phyloP scores from a whole-genome alignment of 2,797 vertebrate species.

The Acrossocheilus fasciatus region DNA sequence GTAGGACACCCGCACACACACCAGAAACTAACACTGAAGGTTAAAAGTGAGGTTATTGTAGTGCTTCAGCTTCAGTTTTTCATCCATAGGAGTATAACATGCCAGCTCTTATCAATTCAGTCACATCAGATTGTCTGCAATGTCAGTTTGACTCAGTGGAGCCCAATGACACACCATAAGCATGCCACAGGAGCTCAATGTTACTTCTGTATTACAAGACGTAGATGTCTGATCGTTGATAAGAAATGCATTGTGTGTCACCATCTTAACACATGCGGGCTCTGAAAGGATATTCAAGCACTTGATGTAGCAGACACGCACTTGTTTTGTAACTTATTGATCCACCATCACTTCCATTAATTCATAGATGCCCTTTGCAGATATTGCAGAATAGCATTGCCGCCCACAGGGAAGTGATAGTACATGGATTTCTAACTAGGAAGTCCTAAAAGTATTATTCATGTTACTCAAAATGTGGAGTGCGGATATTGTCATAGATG shows the following conservation, averaged over 20 bases:
- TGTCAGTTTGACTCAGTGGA: constrained; percentile 22
- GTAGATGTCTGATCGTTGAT: constrained; percentile 58
- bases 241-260: constrained; percentile 69
- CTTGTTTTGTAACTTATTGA: constrained; percentile 73
- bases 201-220: constrained; percentile 48
- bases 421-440: constrained; percentile 14
- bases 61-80: background rate
- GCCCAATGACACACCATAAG: constrained; percentile 56
- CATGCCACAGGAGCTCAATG: constrained; percentile 17
- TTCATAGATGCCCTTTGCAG: constrained; percentile 73
- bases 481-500: background rate
- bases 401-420: background rate
- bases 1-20: constrained; percentile 76
- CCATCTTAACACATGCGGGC: constrained; percentile 64
- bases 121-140: constrained; percentile 43
- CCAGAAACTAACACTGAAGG: constrained; percentile 17
- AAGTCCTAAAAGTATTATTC: constrained; percentile 20
- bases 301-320: constrained; percentile 57
- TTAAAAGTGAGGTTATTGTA: constrained; percentile 8
- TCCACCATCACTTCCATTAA: constrained; percentile 74
- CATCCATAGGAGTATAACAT: constrained; percentile 35
- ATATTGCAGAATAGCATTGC: constrained; percentile 55
- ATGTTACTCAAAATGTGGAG: background rate
- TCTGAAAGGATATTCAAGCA: constrained; percentile 64
- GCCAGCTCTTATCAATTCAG: constrained; percentile 42